A percentile compares a stretch with the other conserved stretches of the same genome.
These are phyloP conservation scores for Tachysurus vachellii DNA, from an alignment of 2,113 vertebrate genomes.

Conservation along the genomic window DNA sequence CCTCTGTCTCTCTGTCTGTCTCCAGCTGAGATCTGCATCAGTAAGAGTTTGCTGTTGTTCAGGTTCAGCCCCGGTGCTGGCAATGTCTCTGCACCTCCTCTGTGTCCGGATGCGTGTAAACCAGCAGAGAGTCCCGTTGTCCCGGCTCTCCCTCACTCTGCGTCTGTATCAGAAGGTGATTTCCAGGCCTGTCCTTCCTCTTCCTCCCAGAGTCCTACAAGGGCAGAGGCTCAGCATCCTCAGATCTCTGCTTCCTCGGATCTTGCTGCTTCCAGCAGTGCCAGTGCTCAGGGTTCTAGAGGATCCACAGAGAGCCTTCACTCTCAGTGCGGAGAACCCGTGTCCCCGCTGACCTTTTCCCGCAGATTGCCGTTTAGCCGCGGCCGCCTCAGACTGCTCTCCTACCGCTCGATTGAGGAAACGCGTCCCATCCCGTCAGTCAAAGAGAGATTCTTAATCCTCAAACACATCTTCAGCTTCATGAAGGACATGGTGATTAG, in stretches of 20 bases:
- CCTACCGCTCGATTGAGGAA: slow-evolving; percentile 90
- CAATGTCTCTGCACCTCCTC: slow-evolving; percentile 47
- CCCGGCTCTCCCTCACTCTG: slow-evolving; percentile 57
- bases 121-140: slow-evolving; percentile 50
- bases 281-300: slow-evolving; percentile 52
- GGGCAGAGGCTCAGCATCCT: slow-evolving; percentile 30
- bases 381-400: slow-evolving; percentile 89
- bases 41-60: slow-evolving; percentile 88
- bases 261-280: slow-evolving; percentile 43
- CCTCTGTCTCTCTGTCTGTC: slow-evolving; percentile 36
- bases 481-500: slow-evolving; percentile 88
- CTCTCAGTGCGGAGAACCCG: slow-evolving; percentile 73
- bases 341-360: slow-evolving; percentile 81
- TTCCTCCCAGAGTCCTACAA: slow-evolving; percentile 46
- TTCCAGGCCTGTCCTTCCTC: slow-evolving; percentile 74
- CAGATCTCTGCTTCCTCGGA: slow-evolving; percentile 53
- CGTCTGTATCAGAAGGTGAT: slow-evolving; percentile 74
- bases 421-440: slow-evolving; percentile 75
- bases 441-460: slow-evolving; percentile 85
- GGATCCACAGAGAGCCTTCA: slow-evolving; percentile 68
- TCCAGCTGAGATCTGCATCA: slow-evolving; percentile 87
- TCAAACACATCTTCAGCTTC: slow-evolving; percentile 87
- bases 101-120: slow-evolving; percentile 57
- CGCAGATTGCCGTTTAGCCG: slow-evolving; percentile 82
- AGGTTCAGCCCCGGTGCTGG: slow-evolving; percentile 76